These are phyloP conservation scores for Jacana jacana DNA, from an alignment of 2,113 vertebrate genomes.

Conservation along the genomic window DNA sequence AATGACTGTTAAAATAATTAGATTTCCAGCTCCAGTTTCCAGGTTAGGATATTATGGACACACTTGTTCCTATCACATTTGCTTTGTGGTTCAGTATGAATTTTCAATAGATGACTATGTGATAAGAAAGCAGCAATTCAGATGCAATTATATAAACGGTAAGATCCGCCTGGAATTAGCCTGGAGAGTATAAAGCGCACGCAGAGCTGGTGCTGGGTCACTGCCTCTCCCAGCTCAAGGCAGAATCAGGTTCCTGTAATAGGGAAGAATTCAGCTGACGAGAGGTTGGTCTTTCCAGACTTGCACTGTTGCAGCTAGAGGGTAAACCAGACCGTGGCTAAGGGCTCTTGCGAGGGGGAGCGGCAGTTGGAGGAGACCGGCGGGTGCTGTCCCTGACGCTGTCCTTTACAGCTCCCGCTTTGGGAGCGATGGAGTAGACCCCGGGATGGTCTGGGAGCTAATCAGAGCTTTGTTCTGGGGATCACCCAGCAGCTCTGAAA, in stretches of 20 bases:
- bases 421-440: background rate
- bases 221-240: slow-evolving; percentile 52
- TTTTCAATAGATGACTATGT: slow-evolving; percentile 76
- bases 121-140: slow-evolving; percentile 78
- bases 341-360: background rate
- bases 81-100: slow-evolving; percentile 74
- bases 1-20: slow-evolving; percentile 68
- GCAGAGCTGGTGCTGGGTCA: slow-evolving; percentile 52
- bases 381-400: background rate
- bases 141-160: slow-evolving; percentile 77
- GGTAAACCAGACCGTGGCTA: background rate
- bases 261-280: slow-evolving; percentile 47
- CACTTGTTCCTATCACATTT: slow-evolving; percentile 71
- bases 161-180: slow-evolving; percentile 76
- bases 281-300: slow-evolving; percentile 49
- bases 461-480: background rate
- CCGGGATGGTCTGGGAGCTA: background rate
- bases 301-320: slow-evolving; percentile 1
- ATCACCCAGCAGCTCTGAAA: background rate
- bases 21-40: slow-evolving; percentile 67
- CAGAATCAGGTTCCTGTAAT: slow-evolving; percentile 60
- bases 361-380: background rate
- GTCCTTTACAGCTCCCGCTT: background rate
- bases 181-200: slow-evolving; percentile 74
- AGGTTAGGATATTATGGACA: slow-evolving; percentile 63